Percentiles rank a stretch among this genome's conserved stretches.
Conservation (phyloP, 1,140 invertebrate species). For the Colletes gigas region DNA sequence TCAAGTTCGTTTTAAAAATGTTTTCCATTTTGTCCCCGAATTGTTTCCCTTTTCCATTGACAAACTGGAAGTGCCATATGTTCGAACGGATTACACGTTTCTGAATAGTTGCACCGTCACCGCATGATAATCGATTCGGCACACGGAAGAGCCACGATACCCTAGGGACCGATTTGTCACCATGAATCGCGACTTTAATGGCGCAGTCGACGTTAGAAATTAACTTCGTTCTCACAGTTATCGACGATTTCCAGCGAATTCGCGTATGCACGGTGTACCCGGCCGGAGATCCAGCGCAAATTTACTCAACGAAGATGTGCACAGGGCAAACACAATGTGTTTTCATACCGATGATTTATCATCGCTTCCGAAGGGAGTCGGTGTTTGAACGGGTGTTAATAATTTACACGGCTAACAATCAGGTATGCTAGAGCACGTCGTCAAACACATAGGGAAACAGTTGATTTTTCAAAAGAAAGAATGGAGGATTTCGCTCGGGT, state of each 20-base stretch:
- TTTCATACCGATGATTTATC: conserved; percentile 50
- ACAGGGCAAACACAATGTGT: conserved; percentile 40
- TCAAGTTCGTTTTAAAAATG: no score
- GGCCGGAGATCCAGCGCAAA: conserved; percentile 25
- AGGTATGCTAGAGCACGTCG: conserved; percentile 17
- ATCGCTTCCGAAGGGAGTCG: conserved; percentile 45
- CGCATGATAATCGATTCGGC: neutral
- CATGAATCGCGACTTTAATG: neutral
- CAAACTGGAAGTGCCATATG: conserved; percentile 6
- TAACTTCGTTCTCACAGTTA: conserved; percentile 22
- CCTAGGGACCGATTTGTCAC: conserved; percentile 35
- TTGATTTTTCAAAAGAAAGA: neutral
- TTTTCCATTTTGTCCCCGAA: neutral
- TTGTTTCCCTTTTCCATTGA: neutral
- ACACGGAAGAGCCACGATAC: neutral
- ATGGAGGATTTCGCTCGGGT: neutral
- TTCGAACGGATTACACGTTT: no score
- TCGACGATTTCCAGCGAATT: conserved; percentile 36
- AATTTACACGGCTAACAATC: conserved; percentile 43
- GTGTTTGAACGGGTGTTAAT: conserved; percentile 44
- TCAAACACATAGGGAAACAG: conserved; percentile 37
- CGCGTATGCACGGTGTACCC: neutral
- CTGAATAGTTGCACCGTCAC: conserved; percentile 4
- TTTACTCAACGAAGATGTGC: conserved; percentile 44
- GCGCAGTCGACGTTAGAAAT: neutral